A percentile compares a stretch with the other conserved stretches of the same genome.
Evolutionary conservation across 2,797 vertebrate genomes (phyloP).

Genomic region (Spondyliosoma cantharus): DNA sequence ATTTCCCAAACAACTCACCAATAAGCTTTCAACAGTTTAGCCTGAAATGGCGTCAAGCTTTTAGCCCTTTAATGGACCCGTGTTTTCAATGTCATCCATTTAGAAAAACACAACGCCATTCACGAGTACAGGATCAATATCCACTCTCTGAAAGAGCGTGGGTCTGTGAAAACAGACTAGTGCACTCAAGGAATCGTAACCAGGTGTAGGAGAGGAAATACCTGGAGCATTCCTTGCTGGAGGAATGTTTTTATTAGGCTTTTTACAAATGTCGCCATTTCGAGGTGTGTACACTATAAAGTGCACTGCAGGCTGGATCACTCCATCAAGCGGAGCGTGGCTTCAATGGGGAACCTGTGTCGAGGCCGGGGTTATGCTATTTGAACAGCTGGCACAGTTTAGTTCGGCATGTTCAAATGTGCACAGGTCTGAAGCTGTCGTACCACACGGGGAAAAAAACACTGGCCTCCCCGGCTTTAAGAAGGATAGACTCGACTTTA

Average conservation of each 20-base stretch:
- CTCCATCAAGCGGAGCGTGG: slow-evolving; percentile 76
- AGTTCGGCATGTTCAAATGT: slow-evolving; percentile 80
- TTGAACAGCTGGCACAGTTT: slow-evolving; percentile 87
- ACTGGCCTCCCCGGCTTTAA: slow-evolving; percentile 62
- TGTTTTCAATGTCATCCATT: slow-evolving; percentile 56
- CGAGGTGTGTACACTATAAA: slow-evolving; percentile 83
- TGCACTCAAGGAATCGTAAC: slow-evolving; percentile 80
- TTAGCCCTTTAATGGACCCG: background rate
- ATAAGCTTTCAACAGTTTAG: background rate
- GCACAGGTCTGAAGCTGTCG: slow-evolving; percentile 73
- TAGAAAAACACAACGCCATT: slow-evolving; percentile 67
- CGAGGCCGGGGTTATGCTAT: slow-evolving; percentile 72
- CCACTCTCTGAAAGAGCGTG: slow-evolving; percentile 57
- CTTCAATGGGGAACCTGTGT: slow-evolving; percentile 84
- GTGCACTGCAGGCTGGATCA: slow-evolving; percentile 78
- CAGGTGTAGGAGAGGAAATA: slow-evolving; percentile 84
- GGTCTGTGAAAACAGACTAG: slow-evolving; percentile 72
- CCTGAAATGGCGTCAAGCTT: slow-evolving; percentile 26
- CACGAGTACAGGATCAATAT: slow-evolving; percentile 63
- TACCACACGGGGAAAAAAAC: slow-evolving; percentile 64
- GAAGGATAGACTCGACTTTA: slow-evolving; percentile 58
- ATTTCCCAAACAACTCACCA: slow-evolving; percentile 33
- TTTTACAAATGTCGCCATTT: slow-evolving; percentile 84
- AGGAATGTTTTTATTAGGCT: slow-evolving; percentile 85
- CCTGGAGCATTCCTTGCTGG: slow-evolving; percentile 78